Evolutionary conservation across 2,888 invertebrate species (phyloP).

Genomic region (Xanthia icteritia): DNA sequence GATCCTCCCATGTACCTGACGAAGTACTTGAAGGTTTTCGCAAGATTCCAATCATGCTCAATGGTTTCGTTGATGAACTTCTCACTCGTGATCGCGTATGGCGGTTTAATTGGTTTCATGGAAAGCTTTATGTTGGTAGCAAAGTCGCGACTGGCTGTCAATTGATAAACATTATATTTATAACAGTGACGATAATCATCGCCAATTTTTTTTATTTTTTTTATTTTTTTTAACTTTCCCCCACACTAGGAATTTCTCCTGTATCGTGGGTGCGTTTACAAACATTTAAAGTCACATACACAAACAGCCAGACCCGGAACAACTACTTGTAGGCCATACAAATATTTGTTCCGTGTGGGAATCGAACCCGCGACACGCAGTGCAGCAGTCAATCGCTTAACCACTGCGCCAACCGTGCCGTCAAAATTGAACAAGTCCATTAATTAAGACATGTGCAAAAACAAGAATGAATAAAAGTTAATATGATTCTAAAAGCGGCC

Average conservation of each 20-base stretch:
- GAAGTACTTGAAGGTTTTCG: slow-evolving; percentile 74
- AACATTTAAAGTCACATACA: too few species aligned
- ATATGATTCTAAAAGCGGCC: background rate
- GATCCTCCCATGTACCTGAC: slow-evolving; percentile 76
- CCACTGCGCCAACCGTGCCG: too few species aligned
- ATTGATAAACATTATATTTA: background rate
- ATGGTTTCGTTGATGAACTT: slow-evolving; percentile 77
- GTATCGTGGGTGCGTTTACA: too few species aligned
- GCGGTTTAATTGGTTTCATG: slow-evolving; percentile 70
- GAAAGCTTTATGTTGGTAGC: slow-evolving; percentile 70
- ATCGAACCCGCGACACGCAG: too few species aligned
- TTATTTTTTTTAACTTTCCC: too few species aligned
- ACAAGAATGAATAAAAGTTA: background rate
- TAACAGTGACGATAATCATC: background rate
- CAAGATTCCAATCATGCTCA: slow-evolving; percentile 79
- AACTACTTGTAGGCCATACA: too few species aligned
- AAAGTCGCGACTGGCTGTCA: slow-evolving; percentile 75
- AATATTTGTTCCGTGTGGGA: too few species aligned
- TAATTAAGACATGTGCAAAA: background rate
- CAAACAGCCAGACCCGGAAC: too few species aligned
- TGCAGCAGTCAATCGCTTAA: too few species aligned
- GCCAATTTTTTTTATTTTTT: too few species aligned
- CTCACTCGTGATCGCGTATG: slow-evolving; percentile 76
- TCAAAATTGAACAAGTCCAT: background rate
- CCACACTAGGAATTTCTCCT: too few species aligned